Base-by-base conservation (phyloP, 2,797 vertebrate genomes). In the Liasis olivaceus region DNA sequence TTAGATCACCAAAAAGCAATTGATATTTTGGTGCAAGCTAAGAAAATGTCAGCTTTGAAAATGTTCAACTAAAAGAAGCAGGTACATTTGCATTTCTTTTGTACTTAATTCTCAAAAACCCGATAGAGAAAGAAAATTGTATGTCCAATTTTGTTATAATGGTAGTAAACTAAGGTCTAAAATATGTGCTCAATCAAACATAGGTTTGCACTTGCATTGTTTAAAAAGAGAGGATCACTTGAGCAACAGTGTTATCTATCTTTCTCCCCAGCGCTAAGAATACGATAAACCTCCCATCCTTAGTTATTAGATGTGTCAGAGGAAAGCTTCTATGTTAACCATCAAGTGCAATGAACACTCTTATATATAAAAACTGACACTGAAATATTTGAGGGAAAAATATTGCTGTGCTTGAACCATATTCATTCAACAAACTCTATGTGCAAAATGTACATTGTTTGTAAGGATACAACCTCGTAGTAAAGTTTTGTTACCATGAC, bases 41-140 rank as follows among this genome's bases (percentile, higher is more conserved):
- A 66, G 87, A 89, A 93, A 91, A 91, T 86, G 60, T 88, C 72
- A 91, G 81, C 64, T 89, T 81, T 89, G 88, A 93, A 92, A 77
- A 63, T 63, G 20, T 89, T 90, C 15, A 26, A 5, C 36, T 62
- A 77, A 92, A 62, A 85, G 62, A 63, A 87, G 42, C 31, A 77
- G 42, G 36, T 62, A 58, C 42, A 24, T 91, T 86, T 91, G 36
- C 63, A n/a, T 58, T 89, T 13, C 14, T 62, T 81, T 72, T 81
- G 20, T 12, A 58, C 77, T 69, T 85, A 77, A 51, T 31, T 51
- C 20, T 77, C 22, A 90, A 36, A 90, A n/a, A 51, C 62, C 56
- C 77, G 42, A 20, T 11, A 77, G 20, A 54, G 28, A 9, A 87
- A 90, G 8, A 87, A 22, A 72, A 12, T 85, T 66, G 8, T 92